Percentiles rank a stretch among this genome's conserved stretches.
phyloP scores from a whole-genome alignment of 2,888 invertebrate genomes.

The Cheilosia scutellata region DNA sequence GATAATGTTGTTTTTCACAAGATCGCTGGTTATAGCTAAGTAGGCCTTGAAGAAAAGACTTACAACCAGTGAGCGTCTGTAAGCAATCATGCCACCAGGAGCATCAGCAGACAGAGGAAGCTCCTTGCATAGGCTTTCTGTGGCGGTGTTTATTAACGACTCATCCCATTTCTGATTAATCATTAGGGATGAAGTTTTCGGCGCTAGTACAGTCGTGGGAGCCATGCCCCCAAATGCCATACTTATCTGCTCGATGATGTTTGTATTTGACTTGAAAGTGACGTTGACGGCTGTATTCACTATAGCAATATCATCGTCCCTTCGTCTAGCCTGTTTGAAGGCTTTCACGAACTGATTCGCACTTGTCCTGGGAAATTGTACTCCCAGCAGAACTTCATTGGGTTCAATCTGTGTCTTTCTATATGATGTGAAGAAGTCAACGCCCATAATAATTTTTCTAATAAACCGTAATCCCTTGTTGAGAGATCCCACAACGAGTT shows the following conservation, averaged over 20 bases:
- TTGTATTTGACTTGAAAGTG: slow-evolving; percentile 85
- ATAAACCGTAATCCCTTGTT: slow-evolving; percentile 82
- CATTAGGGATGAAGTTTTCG: slow-evolving; percentile 87
- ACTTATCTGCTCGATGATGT: slow-evolving; percentile 87
- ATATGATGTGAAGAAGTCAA: slow-evolving; percentile 94
- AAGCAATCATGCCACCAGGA: slow-evolving; percentile 93
- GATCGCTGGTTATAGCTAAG: slow-evolving; percentile 86
- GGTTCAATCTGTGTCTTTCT: slow-evolving; percentile 89
- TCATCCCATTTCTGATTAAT: slow-evolving; percentile 88
- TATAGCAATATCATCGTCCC: slow-evolving; percentile 98
- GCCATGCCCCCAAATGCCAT: slow-evolving; percentile 98
- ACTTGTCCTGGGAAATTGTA: slow-evolving; percentile 90
- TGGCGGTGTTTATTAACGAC: slow-evolving; percentile 86
- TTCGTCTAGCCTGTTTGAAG: slow-evolving; percentile 95
- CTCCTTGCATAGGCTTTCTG: slow-evolving; percentile 88
- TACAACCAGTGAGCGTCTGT: slow-evolving; percentile 90
- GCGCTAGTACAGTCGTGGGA: slow-evolving; percentile 91
- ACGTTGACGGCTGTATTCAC: slow-evolving; percentile 94
- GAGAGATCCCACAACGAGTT: slow-evolving; percentile 87
- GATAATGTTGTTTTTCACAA: slow-evolving; percentile 79
- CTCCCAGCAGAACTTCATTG: slow-evolving; percentile 92
- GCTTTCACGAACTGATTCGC: slow-evolving; percentile 90
- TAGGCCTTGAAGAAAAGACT: slow-evolving; percentile 91
- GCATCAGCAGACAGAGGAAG: slow-evolving; percentile 90
- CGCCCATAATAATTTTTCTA: slow-evolving; percentile 89